These are phyloP conservation scores for Lichenostomus cassidix DNA, from an alignment of 2,113 vertebrate genomes.

Conservation along the genomic window DNA sequence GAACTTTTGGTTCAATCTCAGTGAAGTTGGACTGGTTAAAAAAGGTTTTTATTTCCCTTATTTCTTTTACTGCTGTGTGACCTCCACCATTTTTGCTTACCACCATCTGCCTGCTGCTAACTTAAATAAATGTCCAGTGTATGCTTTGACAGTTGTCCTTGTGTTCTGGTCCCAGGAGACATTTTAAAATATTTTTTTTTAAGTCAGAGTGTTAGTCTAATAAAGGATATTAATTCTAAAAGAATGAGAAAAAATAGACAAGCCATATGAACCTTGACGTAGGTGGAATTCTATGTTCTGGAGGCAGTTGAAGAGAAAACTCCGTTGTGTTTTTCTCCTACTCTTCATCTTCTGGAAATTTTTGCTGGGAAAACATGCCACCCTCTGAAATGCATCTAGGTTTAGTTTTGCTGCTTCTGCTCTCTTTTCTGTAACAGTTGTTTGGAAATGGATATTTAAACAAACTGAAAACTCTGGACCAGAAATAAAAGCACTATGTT, in stretches of 20 bases:
- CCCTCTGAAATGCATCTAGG: not conserved
- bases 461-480: not conserved
- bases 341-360: not conserved
- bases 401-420: not conserved
- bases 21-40: not conserved
- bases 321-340: not conserved
- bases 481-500: not conserved
- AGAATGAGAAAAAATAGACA: not conserved
- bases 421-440: not conserved
- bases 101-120: not conserved
- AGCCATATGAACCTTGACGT: not conserved
- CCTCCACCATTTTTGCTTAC: not conserved
- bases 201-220: not conserved
- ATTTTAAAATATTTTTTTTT: not conserved
- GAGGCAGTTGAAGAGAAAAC: not conserved
- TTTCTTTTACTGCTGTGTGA: not conserved
- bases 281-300: not conserved
- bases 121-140: not conserved
- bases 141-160: slow-evolving; percentile 1
- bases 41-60: not conserved
- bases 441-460: not conserved
- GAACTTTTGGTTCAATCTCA: not conserved
- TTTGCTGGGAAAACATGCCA: not conserved
- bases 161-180: not conserved
- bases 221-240: not conserved